Base-by-base conservation (phyloP, 2,113 vertebrate species). In the Campylomormyrus tamandua region DNA sequence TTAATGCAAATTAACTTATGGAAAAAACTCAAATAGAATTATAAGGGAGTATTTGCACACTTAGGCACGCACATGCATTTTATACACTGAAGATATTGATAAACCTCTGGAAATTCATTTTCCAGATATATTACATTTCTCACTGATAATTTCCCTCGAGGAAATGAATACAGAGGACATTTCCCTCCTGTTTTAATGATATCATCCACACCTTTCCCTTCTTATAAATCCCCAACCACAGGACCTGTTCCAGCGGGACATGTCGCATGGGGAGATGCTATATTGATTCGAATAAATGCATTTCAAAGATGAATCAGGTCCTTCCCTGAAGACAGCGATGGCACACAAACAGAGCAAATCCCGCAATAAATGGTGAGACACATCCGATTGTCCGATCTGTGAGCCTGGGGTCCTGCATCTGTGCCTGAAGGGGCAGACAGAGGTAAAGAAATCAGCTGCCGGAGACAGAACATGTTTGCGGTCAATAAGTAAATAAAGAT, bases 121-220 rank as follows among this genome's bases (percentile, higher is more conserved):
- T 45, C 31, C 53, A 58, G 87, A 31, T 88, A 45, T 58, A 88
- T 58, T 88, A 45, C 35, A 3, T 58, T 58, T 88, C 50, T 49
- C 50, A 62, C n/a, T 39, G 87, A 39, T 88, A 88, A 88, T 88
- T 88, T 88, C 87, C 87, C 53, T 58, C 35, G 27, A 88, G 87
- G 87, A 87, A 87, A 52, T 87, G 50, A 87, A 56, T 31, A 45
- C 53, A 9, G 42, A 45, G 87, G 53, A 56, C 21, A 58, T 58
- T 88, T 27, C 4, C 53, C 87, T 42, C 27, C 27, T 5, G 31
- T 11, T 87, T 45, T 45, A 88, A 62, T 58, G 31, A 88, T 58
- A 49, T 53, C 17, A 21, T 52, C 52, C 31, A 9, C 39, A 27
- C 15, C 10, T 39, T 58, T 87, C 17, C 27, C 53, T 39, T 58